phyloP scores from a whole-genome alignment of 2,888 invertebrate species.

The Allacma fusca region DNA sequence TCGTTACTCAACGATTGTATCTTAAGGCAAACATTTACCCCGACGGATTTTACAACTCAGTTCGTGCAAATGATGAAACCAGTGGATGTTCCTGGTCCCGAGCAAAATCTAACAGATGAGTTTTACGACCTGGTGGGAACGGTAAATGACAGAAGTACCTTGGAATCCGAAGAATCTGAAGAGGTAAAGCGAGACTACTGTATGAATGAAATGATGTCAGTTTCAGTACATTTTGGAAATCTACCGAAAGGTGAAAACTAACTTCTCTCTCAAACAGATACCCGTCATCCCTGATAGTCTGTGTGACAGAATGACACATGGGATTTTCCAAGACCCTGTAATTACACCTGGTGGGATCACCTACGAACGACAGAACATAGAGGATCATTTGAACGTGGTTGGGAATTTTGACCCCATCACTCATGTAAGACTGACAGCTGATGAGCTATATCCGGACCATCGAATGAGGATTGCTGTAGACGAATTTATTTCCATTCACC shows the following conservation, averaged over 20 bases:
- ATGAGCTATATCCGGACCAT: background rate
- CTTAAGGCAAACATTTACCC: background rate
- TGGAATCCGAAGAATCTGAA: too few species aligned
- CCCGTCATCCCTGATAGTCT: background rate
- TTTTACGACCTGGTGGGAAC: background rate
- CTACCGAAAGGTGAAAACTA: too few species aligned
- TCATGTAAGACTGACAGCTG: background rate
- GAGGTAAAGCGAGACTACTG: too few species aligned
- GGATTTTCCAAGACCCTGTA: conserved; percentile 5
- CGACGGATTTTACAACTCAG: background rate
- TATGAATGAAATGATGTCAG: too few species aligned
- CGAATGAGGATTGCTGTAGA: background rate
- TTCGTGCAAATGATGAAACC: conserved; percentile 3
- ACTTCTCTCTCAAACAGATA: background rate
- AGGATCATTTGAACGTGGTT: conserved; percentile 6
- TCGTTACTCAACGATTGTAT: background rate
- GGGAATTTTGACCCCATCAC: background rate
- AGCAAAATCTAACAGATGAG: background rate
- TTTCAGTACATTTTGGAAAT: too few species aligned
- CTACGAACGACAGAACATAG: background rate
- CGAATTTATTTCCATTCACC: conserved; percentile 8
- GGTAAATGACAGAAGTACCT: background rate
- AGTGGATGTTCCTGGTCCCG: background rate
- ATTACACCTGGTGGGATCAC: background rate
- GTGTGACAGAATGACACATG: background rate